Evolutionary conservation across 2,888 invertebrate genomes (phyloP).

Genomic region (Gymnocheta viridis): DNA sequence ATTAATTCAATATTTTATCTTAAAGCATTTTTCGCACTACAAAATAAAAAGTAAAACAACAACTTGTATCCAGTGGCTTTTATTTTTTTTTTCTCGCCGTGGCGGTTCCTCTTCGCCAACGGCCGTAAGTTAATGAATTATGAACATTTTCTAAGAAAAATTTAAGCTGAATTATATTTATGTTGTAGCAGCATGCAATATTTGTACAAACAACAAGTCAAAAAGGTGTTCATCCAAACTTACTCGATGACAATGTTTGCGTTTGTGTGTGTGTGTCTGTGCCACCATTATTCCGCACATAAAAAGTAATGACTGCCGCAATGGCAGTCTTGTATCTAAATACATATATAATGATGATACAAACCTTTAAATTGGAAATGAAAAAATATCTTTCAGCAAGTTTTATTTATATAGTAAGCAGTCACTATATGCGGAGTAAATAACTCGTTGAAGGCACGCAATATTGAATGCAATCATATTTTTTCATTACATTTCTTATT

Average conservation of each 20-base stretch:
- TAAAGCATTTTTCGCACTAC: not conserved
- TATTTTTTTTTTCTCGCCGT: not conserved
- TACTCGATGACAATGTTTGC: not conserved
- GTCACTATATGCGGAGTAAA: not conserved
- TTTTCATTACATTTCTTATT: not conserved
- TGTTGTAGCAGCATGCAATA: constrained; percentile 48
- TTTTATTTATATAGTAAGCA: not conserved
- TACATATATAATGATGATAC: not conserved
- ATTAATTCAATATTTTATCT: not conserved
- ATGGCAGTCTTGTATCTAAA: not conserved
- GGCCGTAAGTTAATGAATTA: constrained; percentile 17
- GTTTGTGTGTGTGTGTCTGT: not conserved
- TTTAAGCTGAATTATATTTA: constrained; percentile 54
- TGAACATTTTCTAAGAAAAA: constrained; percentile 33
- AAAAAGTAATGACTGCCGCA: not conserved
- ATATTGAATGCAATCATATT: not conserved
- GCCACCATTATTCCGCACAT: not conserved
- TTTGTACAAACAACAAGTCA: constrained; percentile 15
- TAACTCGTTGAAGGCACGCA: constrained; percentile 17
- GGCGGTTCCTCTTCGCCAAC: not conserved
- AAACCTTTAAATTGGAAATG: not conserved
- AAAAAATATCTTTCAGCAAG: not conserved
- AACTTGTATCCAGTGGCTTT: too few species aligned
- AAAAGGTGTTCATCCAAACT: constrained; percentile 5
- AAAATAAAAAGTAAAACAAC: not conserved